A percentile compares a stretch with the other conserved stretches of the same genome.
Evolutionary conservation across 37 sponge, comb jelly and placozoan genomes (phyloP).

Genomic region (Theonella swinhoei): DNA sequence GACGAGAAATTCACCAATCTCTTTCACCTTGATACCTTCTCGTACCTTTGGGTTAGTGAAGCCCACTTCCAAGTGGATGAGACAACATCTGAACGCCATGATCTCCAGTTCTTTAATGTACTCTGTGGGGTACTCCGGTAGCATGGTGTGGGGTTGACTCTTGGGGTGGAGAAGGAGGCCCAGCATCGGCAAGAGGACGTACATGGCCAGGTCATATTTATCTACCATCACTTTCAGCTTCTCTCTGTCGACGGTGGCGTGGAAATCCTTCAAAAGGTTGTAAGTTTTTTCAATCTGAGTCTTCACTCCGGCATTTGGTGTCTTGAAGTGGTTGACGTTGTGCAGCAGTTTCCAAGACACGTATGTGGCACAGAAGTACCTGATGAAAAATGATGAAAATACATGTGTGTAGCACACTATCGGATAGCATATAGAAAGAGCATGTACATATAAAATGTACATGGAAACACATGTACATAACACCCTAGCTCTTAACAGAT

Average conservation of each 20-base stretch:
- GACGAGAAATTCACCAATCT: background rate
- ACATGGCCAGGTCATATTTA: background rate
- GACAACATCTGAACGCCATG: background rate
- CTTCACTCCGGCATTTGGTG: background rate
- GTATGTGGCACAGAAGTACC: conserved; percentile 4
- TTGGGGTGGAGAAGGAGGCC: conserved; percentile 8
- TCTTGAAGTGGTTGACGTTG: background rate
- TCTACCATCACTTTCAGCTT: background rate
- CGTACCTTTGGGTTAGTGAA: background rate
- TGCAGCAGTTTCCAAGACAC: background rate
- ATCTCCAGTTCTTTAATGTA: background rate
- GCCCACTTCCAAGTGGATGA: background rate
- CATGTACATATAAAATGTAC: too few relatives aligned
- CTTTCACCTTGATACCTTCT: background rate
- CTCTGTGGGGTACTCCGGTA: background rate
- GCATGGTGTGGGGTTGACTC: background rate
- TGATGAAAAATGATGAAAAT: background rate
- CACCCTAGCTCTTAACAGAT: background rate
- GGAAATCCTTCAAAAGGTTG: conserved; percentile 4
- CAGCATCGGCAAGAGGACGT: conserved; percentile 1
- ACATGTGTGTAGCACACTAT: too few relatives aligned
- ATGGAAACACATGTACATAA: background rate
- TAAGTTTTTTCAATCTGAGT: background rate
- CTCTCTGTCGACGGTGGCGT: background rate
- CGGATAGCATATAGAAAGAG: too few relatives aligned